Percentiles rank a stretch among this genome's conserved stretches.
These are phyloP conservation scores for Crossaster papposus DNA, from an alignment of 53 echinoderm and acorn worm species.

Conservation along the genomic window DNA sequence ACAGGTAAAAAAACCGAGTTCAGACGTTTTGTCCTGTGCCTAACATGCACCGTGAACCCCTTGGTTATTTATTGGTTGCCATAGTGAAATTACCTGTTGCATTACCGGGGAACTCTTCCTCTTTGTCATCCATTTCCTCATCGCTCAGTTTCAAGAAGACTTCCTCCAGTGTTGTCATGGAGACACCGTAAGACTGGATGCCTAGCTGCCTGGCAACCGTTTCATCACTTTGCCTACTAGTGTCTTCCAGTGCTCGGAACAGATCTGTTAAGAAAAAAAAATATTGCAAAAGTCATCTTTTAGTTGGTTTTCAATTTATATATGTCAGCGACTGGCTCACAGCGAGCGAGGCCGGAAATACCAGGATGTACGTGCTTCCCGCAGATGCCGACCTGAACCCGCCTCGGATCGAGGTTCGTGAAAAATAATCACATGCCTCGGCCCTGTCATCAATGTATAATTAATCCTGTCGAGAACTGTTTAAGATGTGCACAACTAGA, in stretches of 20 bases:
- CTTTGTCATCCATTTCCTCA: conserved; percentile 63
- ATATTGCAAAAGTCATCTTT: neutral
- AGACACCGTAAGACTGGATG: conserved; percentile 82
- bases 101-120: neutral
- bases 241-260: conserved; percentile 64
- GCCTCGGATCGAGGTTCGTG: too few species aligned
- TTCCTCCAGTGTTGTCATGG: conserved; percentile 89
- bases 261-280: conserved; percentile 18
- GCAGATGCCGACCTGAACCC: too few species aligned
- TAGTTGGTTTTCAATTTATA: neutral
- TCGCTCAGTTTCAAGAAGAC: conserved; percentile 82
- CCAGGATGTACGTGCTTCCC: too few species aligned
- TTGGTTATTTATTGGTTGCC: neutral
- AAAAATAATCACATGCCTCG: too few species aligned
- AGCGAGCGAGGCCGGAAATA: too few species aligned
- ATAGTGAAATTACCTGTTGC: conserved; percentile 1
- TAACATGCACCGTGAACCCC: too few species aligned
- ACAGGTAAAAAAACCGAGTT: too few species aligned
- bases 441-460: too few species aligned
- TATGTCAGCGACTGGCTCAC: too few species aligned
- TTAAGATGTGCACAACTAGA: too few species aligned
- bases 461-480: too few species aligned
- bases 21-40: too few species aligned
- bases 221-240: neutral
- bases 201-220: conserved; percentile 57